Evolutionary conservation across 2,797 vertebrate species (phyloP), one percentile per base, ranked within the genome.

Genomic region (Momotus momota): DNA sequence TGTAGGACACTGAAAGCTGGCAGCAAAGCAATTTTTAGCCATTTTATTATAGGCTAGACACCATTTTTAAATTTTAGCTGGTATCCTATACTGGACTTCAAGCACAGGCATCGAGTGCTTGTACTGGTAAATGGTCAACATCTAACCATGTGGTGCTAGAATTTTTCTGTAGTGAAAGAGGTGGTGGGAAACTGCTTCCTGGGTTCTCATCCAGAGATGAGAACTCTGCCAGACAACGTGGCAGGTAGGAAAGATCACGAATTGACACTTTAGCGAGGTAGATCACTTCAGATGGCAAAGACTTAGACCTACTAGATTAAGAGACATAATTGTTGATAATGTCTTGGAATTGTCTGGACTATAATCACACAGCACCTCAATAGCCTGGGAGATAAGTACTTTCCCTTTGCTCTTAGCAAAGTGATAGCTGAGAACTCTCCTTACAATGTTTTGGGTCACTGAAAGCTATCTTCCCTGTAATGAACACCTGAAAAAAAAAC

Each of bases 391-490:
- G 73, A 72, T 66, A 84, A 86, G 49, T 71, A 65, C 79, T 79
- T 95, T 71, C 61, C 46, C 16, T 93, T 84, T 96, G 41, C n/a
- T 89, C 38, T 73, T 72, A 66, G 58, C 31, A 77, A 89, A 94
- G 73, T 67, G 86, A 86, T 84, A 89, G 54, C 57, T 88, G 81
- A 94, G 77, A 88, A 62, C 25, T 45, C 26, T 93, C 54, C 35
- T 94, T 82, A 26, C 29, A 87, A 80, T 29, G 10, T 74, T 94
- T 91, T 1, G 10, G 48, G 54, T 72, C 80, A 85, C 65, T 81
- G 67, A 81, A 92, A 88, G 45, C 7, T 91, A 51, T 84, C 94
- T 93, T 89, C 16, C 6, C 43, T 20, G 81, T 46, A 74, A 80
- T 38, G 49, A 64, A 58, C 12, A 66, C 27, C 57, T 93, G 7